A percentile compares a stretch with the other conserved stretches of the same genome.
Evolutionary conservation across 2,888 invertebrate species (phyloP).

Genomic region (Andrena haemorrhoa): DNA sequence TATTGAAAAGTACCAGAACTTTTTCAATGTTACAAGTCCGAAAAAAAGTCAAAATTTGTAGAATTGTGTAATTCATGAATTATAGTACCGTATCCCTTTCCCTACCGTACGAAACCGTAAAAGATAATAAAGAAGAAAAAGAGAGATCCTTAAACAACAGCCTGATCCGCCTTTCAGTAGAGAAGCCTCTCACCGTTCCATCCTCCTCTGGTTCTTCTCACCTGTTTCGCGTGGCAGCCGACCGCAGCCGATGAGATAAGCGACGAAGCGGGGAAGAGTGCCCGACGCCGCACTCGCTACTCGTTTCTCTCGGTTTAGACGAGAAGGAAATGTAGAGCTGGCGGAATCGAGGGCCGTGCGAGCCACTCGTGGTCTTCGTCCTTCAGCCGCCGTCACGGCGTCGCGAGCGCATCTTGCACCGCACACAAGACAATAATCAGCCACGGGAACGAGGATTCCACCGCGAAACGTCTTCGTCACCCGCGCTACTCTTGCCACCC

Average conservation of each 20-base stretch:
- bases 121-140: not conserved
- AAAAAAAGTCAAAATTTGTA: too few relatives aligned
- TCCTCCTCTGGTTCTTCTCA: conserved; percentile 20
- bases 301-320: conserved; percentile 8
- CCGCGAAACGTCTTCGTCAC: conserved; percentile 38
- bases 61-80: too few relatives aligned
- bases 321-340: conserved; percentile 21
- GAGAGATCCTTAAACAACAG: not conserved
- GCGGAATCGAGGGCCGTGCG: conserved; percentile 52
- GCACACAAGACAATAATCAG: conserved; percentile 41
- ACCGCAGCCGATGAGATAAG: conserved; percentile 60
- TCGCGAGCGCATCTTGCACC: conserved; percentile 62
- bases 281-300: conserved; percentile 42
- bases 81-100: too few relatives aligned
- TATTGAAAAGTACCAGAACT: too few relatives aligned
- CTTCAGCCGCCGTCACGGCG: conserved; percentile 56
- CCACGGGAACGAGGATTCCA: conserved; percentile 30
- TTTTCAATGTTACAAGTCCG: too few relatives aligned
- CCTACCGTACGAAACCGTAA: too few relatives aligned
- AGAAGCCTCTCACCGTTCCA: not conserved
- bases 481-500: conserved; percentile 1
- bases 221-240: conserved; percentile 50
- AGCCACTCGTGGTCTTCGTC: conserved; percentile 50
- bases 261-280: conserved; percentile 46
- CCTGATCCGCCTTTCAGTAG: not conserved